phyloP scores from a whole-genome alignment of 2,113 vertebrate genomes.

The Xenopus borealis region DNA sequence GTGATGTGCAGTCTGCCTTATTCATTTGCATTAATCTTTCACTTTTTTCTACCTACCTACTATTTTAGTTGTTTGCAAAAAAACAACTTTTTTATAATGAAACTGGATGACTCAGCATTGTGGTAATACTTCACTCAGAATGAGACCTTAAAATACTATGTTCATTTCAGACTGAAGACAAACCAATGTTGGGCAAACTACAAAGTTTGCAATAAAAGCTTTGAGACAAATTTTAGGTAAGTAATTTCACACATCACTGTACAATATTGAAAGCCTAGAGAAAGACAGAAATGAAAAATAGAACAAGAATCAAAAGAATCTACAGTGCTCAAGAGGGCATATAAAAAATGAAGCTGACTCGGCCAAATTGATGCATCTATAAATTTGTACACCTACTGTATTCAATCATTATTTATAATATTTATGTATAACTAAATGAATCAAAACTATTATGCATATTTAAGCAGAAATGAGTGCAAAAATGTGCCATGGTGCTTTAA shows the following conservation, averaged over 20 bases:
- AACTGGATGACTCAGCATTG: constrained; percentile 35
- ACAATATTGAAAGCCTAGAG: constrained; percentile 41
- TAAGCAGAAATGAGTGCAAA: constrained; percentile 5
- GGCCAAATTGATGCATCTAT: constrained; percentile 20
- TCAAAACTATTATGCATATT: constrained; percentile 12
- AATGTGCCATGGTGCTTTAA: constrained; percentile 10
- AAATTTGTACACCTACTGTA: constrained; percentile 6
- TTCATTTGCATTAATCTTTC: constrained; percentile 34
- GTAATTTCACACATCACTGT: constrained; percentile 47
- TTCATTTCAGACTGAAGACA: constrained; percentile 39
- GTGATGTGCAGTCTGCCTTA: constrained; percentile 12
- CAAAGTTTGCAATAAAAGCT: constrained; percentile 44
- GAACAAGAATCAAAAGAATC: constrained; percentile 19
- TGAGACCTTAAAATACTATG: constrained; percentile 29
- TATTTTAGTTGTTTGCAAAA: constrained; percentile 27
- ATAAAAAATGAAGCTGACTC: constrained; percentile 38
- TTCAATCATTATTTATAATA: constrained; percentile 21
- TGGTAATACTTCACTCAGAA: constrained; percentile 34
- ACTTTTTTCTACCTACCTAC: neutral
- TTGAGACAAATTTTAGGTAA: constrained; percentile 43
- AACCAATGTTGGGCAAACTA: constrained; percentile 41
- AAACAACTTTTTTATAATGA: constrained; percentile 1
- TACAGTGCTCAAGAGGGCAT: constrained; percentile 2
- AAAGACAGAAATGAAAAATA: constrained; percentile 33
- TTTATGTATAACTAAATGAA: constrained; percentile 25